phyloP scores from a whole-genome alignment of 1,140 invertebrate species.

The Hormaphis cornu region DNA sequence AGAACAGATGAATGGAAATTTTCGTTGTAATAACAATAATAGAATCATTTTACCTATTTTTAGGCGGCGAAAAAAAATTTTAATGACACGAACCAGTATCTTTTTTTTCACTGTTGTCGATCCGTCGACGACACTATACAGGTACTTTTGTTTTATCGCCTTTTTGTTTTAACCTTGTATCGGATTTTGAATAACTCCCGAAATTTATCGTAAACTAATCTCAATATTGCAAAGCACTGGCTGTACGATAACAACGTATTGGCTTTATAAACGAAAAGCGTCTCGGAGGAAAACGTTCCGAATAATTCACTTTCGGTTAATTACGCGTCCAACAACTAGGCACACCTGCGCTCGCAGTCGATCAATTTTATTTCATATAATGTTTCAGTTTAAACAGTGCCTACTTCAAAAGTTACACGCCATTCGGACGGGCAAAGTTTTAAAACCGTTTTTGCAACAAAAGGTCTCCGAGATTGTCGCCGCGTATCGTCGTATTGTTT shows the following conservation, averaged over 20 bases:
- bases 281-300: background rate
- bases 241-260: too few relatives aligned
- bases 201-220: background rate
- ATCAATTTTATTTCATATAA: background rate
- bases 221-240: background rate
- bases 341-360: background rate
- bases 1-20: background rate
- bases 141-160: too few relatives aligned
- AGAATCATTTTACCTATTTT: background rate
- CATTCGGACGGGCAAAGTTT: too few relatives aligned
- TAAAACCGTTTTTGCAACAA: background rate
- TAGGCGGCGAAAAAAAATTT: background rate
- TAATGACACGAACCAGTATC: background rate
- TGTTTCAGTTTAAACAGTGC: background rate
- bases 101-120: background rate
- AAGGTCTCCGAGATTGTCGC: background rate
- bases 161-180: background rate
- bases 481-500: background rate
- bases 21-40: background rate
- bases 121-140: background rate
- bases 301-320: background rate
- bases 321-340: background rate
- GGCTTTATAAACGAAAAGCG: too few relatives aligned
- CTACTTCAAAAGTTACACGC: too few relatives aligned
- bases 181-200: background rate